These are phyloP conservation scores for Myocastor coypus DNA, from an alignment of 2,113 vertebrate species.

Conservation along the genomic window DNA sequence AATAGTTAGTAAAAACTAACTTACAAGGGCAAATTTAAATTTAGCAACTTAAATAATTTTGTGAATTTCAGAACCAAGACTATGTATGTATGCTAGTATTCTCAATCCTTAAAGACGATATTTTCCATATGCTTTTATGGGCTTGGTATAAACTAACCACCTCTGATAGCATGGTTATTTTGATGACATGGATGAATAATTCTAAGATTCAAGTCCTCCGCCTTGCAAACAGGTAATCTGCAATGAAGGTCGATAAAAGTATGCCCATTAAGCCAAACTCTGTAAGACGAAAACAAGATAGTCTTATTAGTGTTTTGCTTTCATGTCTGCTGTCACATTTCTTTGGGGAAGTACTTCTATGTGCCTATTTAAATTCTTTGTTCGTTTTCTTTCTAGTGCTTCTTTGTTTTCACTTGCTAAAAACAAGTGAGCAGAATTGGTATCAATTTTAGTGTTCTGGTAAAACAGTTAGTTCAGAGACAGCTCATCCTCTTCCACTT, in stretches of 20 bases:
- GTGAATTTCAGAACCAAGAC: conserved; percentile 61
- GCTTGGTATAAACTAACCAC: conserved; percentile 59
- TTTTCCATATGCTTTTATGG: conserved; percentile 74
- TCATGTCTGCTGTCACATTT: conserved; percentile 75
- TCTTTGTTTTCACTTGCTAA: conserved; percentile 76
- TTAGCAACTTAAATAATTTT: conserved; percentile 73
- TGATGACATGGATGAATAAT: conserved; percentile 81
- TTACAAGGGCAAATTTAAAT: conserved; percentile 79
- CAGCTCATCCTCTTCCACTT: conserved; percentile 80
- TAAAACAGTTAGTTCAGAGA: conserved; percentile 74
- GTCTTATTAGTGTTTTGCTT: conserved; percentile 67
- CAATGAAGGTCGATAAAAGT: conserved; percentile 81
- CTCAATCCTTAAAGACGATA: conserved; percentile 63
- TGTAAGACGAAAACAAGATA: conserved; percentile 61
- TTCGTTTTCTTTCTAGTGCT: conserved; percentile 66
- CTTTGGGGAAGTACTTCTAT: conserved; percentile 74
- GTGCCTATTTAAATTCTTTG: conserved; percentile 75
- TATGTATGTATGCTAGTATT: conserved; percentile 65
- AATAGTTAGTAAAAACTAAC: conserved; percentile 78
- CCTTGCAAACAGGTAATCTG: conserved; percentile 75
- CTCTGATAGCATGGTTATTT: conserved; percentile 75
- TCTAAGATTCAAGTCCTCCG: conserved; percentile 82
- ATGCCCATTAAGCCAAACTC: conserved; percentile 71
- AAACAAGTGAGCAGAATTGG: conserved; percentile 68
- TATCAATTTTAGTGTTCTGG: conserved; percentile 71